Conservation (phyloP, 1,140 invertebrate species). For the Lordiphosa clarofinis region DNA sequence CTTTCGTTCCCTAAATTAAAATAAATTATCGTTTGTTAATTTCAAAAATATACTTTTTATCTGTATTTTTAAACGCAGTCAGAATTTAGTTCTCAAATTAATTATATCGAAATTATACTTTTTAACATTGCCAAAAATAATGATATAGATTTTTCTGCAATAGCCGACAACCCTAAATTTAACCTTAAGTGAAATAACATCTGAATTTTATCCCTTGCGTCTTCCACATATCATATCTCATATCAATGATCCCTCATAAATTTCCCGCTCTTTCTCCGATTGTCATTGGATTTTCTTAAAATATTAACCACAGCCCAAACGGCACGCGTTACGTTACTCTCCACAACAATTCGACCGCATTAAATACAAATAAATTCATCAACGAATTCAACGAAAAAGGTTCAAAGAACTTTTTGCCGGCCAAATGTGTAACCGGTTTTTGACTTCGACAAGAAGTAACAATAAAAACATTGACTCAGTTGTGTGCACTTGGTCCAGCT, state of each 20-base stretch:
- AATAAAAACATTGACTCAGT: slow-evolving; percentile 27
- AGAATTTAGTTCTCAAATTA: too few relatives aligned
- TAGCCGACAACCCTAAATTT: too few relatives aligned
- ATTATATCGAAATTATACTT: too few relatives aligned
- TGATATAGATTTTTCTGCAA: too few relatives aligned
- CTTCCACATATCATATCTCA: slow-evolving; percentile 26
- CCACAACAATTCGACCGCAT: slow-evolving; percentile 27
- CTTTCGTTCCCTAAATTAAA: too few relatives aligned
- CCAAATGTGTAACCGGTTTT: slow-evolving; percentile 38
- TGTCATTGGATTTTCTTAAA: slow-evolving; percentile 8
- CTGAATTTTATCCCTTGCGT: not conserved
- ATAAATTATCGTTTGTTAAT: too few relatives aligned
- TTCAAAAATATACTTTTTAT: too few relatives aligned
- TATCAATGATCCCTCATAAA: slow-evolving; percentile 41
- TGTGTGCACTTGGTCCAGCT: slow-evolving; percentile 18
- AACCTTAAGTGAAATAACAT: too few relatives aligned
- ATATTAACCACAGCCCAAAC: slow-evolving; percentile 24
- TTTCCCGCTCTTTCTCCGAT: slow-evolving; percentile 33
- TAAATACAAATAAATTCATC: slow-evolving; percentile 69
- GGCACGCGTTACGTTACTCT: slow-evolving; percentile 47
- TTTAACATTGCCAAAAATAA: too few relatives aligned
- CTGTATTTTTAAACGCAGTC: too few relatives aligned
- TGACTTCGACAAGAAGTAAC: too few relatives aligned
- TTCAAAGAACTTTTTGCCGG: slow-evolving; percentile 60
- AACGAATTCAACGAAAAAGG: slow-evolving; percentile 35